Evolutionary conservation across 2,888 invertebrate species (phyloP), one percentile per base, ranked within the genome.

Genomic region (Drosophila mimetica): DNA sequence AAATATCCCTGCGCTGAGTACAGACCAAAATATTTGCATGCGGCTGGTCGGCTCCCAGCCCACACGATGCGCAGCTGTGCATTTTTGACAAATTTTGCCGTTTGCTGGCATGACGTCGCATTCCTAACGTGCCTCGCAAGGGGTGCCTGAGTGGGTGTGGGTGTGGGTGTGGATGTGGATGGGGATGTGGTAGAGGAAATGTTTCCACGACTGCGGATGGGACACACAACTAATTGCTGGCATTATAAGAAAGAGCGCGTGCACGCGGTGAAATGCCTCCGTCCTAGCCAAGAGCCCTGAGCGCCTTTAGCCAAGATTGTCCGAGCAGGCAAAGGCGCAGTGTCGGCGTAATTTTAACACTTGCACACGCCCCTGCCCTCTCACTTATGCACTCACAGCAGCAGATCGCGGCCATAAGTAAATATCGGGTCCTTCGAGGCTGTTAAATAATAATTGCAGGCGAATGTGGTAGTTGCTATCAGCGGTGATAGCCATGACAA

Each of bases 401-500:
- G 16, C 16, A 16, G 8, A 25, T 41, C 60, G 32, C 67, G 37
- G 54, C 16, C 67, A 80, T 77, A 86, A 83, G 84, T 82, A 79
- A 76, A 82, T 86, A 80, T 71, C 71, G 48, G 71, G 64, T 74
- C 85, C 76, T 81, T 85, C 74, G 79, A 76, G 82, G 75, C 79
- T 88, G 85, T 88, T 78, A 85, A 84, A 88, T 81, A 88, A 76
- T 84, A 84, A 88, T 87, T 84, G 84, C 80, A 76, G 57, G 64
- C 28, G 46, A 61, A 75, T 74, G 75, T 65, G 75, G 86, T 69
- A 75, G 84, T 84, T 86, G 85, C 79, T 87, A 81, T 86, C 85
- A 87, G 76, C 89, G 86, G n/a, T n/a, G n/a, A n/a, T n/a, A n/a
- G 76, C 87, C 79, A 79, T 86, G 77, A 83, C 86, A 83, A 88